Percentiles rank a stretch among this genome's conserved stretches.
Evolutionary conservation across 1,140 invertebrate species (phyloP).

Genomic region (Sinella curviseta): DNA sequence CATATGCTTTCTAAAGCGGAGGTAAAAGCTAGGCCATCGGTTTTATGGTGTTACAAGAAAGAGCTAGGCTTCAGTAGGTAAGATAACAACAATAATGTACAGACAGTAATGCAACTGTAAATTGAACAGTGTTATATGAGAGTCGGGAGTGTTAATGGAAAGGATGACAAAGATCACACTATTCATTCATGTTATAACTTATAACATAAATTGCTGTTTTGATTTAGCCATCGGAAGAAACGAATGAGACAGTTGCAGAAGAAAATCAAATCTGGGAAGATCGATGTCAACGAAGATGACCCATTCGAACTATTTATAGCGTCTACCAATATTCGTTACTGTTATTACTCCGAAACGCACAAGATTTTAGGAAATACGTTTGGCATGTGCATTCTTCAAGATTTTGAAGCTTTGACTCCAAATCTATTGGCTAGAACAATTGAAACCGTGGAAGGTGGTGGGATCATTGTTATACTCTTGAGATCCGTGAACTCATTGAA

Average conservation of each 20-base stretch:
- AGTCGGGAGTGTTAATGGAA: no score
- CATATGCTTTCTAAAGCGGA: slow-evolving; percentile 94
- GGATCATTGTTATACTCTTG: slow-evolving; percentile 82
- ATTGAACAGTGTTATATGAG: no score
- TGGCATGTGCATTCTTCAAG: slow-evolving; percentile 93
- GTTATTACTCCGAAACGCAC: slow-evolving; percentile 97
- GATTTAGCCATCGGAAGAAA: slow-evolving; percentile 85
- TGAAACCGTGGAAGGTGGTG: slow-evolving; percentile 98
- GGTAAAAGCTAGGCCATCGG: slow-evolving; percentile 85
- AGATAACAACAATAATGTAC: no score
- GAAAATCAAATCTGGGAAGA: slow-evolving; percentile 84
- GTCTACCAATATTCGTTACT: slow-evolving; percentile 94
- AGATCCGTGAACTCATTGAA: slow-evolving; percentile 83
- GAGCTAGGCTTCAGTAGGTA: slow-evolving; percentile 89
- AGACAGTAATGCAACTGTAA: no score
- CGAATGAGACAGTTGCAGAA: slow-evolving; percentile 81
- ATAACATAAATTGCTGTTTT: slow-evolving; percentile 30
- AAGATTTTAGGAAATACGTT: slow-evolving; percentile 97
- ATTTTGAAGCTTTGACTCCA: slow-evolving; percentile 99
- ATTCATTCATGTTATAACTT: slow-evolving; percentile 35
- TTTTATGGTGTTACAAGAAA: slow-evolving; percentile 99
- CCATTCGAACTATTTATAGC: slow-evolving; percentile 95
- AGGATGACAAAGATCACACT: no score
- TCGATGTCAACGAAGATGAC: slow-evolving; percentile 92
- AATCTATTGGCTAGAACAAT: slow-evolving; percentile 95